A percentile compares a stretch with the other conserved stretches of the same genome.
Evolutionary conservation across 2,888 invertebrate species (phyloP).

Genomic region (Mycalesis mineus): DNA sequence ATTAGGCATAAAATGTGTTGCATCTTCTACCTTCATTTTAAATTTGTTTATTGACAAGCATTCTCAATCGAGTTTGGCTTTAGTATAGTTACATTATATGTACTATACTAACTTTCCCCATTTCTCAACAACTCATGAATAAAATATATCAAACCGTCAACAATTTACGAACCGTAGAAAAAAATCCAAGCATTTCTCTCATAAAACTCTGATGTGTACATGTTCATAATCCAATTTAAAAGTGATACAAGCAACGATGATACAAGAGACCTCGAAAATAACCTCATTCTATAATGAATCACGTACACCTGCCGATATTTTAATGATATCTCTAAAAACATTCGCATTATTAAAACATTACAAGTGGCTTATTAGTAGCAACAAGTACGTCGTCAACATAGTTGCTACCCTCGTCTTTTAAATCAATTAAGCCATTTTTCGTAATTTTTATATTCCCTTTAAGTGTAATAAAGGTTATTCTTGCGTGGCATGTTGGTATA

Average conservation of each 20-base stretch:
- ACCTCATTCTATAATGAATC: conserved; percentile 26
- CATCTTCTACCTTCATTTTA: no score
- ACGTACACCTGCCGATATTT: conserved; percentile 30
- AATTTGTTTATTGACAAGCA: no score
- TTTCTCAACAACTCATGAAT: no score
- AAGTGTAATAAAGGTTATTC: conserved; percentile 19
- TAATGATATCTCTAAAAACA: conserved; percentile 41
- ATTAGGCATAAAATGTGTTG: no score
- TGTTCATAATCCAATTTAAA: conserved; percentile 17
- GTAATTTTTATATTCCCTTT: conserved; percentile 10
- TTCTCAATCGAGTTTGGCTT: no score
- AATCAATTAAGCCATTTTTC: conserved; percentile 30
- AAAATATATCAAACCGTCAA: background rate
- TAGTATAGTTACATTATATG: no score
- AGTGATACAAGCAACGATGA: conserved; percentile 15
- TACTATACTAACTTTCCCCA: no score
- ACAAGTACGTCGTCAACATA: conserved; percentile 37
- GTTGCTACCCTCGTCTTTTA: conserved; percentile 22
- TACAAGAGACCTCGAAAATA: conserved; percentile 17
- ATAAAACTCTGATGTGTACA: background rate
- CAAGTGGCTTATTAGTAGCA: conserved; percentile 68
- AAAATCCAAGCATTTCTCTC: background rate
- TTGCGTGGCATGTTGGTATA: conserved; percentile 29
- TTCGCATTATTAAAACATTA: conserved; percentile 47
- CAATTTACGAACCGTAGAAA: background rate